These are phyloP conservation scores for Lasiurus borealis DNA, from an alignment of 2,113 vertebrate genomes.

Conservation along the genomic window DNA sequence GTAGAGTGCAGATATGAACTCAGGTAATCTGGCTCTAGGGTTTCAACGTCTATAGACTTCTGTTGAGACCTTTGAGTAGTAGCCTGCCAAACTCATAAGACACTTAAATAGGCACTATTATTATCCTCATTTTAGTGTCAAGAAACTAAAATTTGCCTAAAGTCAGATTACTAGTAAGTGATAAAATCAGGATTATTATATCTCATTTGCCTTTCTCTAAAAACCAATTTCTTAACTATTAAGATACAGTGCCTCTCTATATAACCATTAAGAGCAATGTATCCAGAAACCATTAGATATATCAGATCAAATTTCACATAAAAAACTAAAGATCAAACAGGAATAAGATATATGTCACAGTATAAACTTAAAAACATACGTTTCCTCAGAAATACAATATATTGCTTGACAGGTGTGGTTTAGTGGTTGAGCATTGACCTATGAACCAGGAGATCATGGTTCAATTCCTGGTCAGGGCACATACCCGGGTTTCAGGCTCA, in stretches of 20 bases:
- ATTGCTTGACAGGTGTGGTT: too few species aligned
- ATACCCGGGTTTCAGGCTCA: too few species aligned
- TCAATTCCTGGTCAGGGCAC: too few species aligned
- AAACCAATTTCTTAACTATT: slow-evolving; percentile 14
- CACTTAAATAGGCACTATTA: neutral
- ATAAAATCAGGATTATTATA: slow-evolving; percentile 29
- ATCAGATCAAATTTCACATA: neutral
- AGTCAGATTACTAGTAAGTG: neutral
- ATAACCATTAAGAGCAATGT: neutral
- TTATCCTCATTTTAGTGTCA: neutral
- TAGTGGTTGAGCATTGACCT: too few species aligned
- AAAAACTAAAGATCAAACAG: slow-evolving; percentile 19
- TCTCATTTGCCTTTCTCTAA: neutral
- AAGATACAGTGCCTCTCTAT: neutral
- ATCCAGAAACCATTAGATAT: neutral
- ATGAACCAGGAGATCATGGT: too few species aligned
- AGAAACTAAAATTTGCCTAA: slow-evolving; percentile 30
- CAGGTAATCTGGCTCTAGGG: neutral
- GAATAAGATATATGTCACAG: neutral
- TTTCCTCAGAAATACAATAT: too few species aligned
- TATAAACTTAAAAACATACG: slow-evolving; percentile 23
- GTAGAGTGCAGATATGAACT: neutral
- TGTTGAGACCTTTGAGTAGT: neutral
- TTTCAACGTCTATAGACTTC: neutral
- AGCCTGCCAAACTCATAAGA: neutral